Base-by-base conservation (phyloP, 2,797 vertebrate genomes). In the Strix occidentalis region DNA sequence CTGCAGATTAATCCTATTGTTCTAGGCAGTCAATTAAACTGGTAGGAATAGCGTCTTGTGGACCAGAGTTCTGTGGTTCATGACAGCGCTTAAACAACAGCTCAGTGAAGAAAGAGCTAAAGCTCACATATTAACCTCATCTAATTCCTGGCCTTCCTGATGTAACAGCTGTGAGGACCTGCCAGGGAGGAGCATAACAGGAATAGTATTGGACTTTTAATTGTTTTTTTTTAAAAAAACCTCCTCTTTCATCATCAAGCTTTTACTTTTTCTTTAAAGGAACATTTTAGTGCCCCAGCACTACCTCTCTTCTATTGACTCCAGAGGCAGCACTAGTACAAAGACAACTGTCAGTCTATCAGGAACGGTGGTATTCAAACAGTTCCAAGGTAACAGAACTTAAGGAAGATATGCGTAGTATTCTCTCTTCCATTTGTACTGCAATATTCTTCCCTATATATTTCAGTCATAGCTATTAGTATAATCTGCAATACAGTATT, bases 11-110 rank as follows among this genome's bases (percentile, higher is more conserved):
- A 72, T 53, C 37, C 82, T 51, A 51, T 13, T 11, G 8, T 9
- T 53, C n/a, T 31, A 35, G 63, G 48, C 71, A 57, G 31, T 6
- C 45, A 68, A 5, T 72, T 64, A 6, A 43, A 26, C 26, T 8
- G 17, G 16, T 1, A 57, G 68, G 35, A 61, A 45, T 3, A 76
- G 87, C 7, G 3, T 7, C 21, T 71, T 37, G 5, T 1, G 2
- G 77, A 65, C 57, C 50, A 9, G 48, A 58, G 87, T 15, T 29
- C 17, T 79, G 5, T 0, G 1, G 46, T 8, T 54, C 50, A 10
- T 0, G 0, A 5, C 19, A 78, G 53, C 4, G 0, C 37, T 7
- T 28, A 5, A 51, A 63, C 25, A 74, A 37, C 51, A 77, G 53
- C 71, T 57, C 69, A 57, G 33, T 4, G 58, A 63, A 66, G 37